Percentiles rank a stretch among this genome's conserved stretches.
Conservation (phyloP, 2,797 vertebrate species). For the Clarias fuscus region DNA sequence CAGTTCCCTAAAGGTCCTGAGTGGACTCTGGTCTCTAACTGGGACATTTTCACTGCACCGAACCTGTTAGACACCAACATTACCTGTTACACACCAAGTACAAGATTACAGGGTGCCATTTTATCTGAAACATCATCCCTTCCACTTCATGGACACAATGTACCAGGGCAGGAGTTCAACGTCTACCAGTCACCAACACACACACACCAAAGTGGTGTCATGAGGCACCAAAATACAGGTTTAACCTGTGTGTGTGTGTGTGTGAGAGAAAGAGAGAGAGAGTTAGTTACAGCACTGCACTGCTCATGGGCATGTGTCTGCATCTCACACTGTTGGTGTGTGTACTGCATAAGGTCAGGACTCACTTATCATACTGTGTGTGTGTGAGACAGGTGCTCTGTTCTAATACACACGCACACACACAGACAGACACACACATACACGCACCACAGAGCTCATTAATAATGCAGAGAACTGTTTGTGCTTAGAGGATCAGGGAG, state of each 20-base stretch:
- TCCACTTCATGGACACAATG: neutral
- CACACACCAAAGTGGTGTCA: neutral
- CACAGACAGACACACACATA: slow-evolving; percentile 1
- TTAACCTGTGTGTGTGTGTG: neutral
- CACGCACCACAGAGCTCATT: slow-evolving; percentile 26
- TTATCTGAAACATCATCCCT: neutral
- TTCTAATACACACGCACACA: slow-evolving; percentile 24
- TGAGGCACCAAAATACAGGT: neutral
- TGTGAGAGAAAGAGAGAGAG: too few species aligned
- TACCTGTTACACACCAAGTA: too few species aligned
- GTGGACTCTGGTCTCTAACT: neutral
- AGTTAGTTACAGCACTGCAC: neutral
- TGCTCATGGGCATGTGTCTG: neutral
- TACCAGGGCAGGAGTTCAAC: neutral
- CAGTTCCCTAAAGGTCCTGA: neutral
- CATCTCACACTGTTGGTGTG: neutral
- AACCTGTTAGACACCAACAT: neutral
- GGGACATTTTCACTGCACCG: neutral
- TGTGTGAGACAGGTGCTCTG: slow-evolving; percentile 37
- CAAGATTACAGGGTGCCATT: too few species aligned
- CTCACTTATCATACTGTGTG: slow-evolving; percentile 24
- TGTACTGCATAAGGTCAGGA: neutral
- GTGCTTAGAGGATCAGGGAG: slow-evolving; percentile 26
- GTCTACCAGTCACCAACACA: neutral
- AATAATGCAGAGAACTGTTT: slow-evolving; percentile 55